Base-by-base conservation (phyloP, 2,797 vertebrate genomes). In the Tragelaphus oryx region DNA sequence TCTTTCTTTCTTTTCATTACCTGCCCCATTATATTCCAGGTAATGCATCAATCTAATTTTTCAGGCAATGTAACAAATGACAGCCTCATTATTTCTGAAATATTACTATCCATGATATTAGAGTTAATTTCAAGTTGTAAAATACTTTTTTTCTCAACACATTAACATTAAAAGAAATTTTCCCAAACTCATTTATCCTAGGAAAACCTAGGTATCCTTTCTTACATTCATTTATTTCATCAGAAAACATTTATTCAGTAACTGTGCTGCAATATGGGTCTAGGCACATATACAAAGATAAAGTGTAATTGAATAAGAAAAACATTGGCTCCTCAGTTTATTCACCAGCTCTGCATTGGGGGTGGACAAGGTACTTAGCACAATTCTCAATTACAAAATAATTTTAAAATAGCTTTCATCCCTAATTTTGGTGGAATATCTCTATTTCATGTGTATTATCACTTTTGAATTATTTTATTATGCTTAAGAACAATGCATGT, bases 401-500 rank as follows among this genome's bases (percentile, higher is more conserved):
- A 80, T 71, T 92, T 95, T 44, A 82, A 90, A 89, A 81, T 50
- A 90, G 11, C 5, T 83, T 88, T 0, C 4, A 1, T 48, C 3
- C 14, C 54, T 26, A 18, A 26, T 59, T 85, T 85, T 71, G 76
- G 16, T 59, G 12, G 16, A 2, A 4, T 44, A 4, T 65, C 10
- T 22, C 22, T 71, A 79, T 89, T 94, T 85, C 26, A 59, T 37
- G 20, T 46, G 33, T 8, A 37, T 81, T 90, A 82, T 75, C 57
- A 83, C 78, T n/a, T 85, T 78, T 93, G 50, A 85, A 76, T 75
- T 13, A 55, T 44, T 95, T 92, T 90, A 90, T 94, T 95, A 48
- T 78, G 59, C 26, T 75, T 52, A 95, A 57, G 4, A 74, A 65
- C 17, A 91, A 86, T 75, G 55, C 4, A 5, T 78, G 62, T 85